Evolutionary conservation across 2,888 invertebrate species (phyloP), one percentile per base, ranked within the genome.

Genomic region (Isotomurus palustris): DNA sequence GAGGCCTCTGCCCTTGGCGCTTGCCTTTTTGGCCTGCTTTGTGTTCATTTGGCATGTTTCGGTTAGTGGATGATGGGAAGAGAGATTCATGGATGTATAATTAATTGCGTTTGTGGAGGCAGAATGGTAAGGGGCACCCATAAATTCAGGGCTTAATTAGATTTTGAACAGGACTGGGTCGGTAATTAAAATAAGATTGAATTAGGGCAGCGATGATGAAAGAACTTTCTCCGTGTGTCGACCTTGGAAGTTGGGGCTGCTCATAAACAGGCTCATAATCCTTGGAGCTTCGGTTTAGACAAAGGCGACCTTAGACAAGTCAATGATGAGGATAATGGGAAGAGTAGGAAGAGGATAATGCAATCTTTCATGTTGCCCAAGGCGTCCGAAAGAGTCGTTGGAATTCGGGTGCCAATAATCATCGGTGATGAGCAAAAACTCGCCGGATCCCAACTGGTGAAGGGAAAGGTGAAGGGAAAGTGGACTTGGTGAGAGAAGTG

Each of bases 391-490:
- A n/a, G n/a, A 12, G n/a, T 40, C 40, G 40, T 40, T 19, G 6
- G 40, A 40, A 40, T 40, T 40, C 40, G 40, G 40, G 40, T 40
- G 40, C n/a, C 40, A 40, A 40, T 40, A n/a, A 40, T 40, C 17
- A 40, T 40, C 40, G 8, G 6, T 40, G 40, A 40, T 40, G 40
- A 40, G 40, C 17, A 40, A 40, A 40, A 40, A 19, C 19, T 19
- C n/a, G 8, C 40, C 40, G 40, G 40, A 40, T n/a, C 17, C 40
- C n/a, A 19, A 17, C n/a, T 40, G 17, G 40, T 10, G 32, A 32
- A 14, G 14, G 32, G 10, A 14, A 32, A 14, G 32, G 14, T 12
- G 32, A 32, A 32, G 14, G 32, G 32, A 10, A 32, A 14, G 32
- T 10, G 32, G 32, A 32, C 10, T 10, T n/a, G n/a, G n/a, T n/a